Conservation (phyloP, 2,888 invertebrate species). For the Lasioglossum malachurum region DNA sequence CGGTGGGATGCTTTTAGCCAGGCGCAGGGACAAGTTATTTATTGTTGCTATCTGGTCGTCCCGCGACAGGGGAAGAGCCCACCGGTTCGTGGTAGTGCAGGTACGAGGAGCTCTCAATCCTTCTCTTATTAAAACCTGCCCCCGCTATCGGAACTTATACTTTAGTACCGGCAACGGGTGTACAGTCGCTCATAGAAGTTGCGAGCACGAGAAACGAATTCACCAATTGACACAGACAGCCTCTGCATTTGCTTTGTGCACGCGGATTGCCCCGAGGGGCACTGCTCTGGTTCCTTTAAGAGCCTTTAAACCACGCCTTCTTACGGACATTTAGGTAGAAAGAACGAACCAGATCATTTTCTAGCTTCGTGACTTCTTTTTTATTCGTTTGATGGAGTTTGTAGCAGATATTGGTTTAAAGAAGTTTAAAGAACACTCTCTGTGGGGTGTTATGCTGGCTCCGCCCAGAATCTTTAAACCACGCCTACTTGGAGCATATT, state of each 20-base stretch:
- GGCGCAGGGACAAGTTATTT: conserved; percentile 82
- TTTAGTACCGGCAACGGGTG: conserved; percentile 65
- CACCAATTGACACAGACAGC: neutral
- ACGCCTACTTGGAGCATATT: neutral
- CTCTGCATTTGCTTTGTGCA: neutral
- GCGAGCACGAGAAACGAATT: neutral
- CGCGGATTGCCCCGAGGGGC: neutral
- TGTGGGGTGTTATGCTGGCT: neutral
- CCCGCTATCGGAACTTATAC: conserved; percentile 81
- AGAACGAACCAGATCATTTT: neutral
- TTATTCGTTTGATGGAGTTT: neutral
- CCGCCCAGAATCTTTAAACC: neutral
- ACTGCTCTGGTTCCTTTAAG: neutral
- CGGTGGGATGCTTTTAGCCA: conserved; percentile 82
- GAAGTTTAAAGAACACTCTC: neutral
- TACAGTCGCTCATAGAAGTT: conserved; percentile 78
- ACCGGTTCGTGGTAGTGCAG: conserved; percentile 70
- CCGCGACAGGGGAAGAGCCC: conserved; percentile 70
- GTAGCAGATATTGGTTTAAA: neutral
- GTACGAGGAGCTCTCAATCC: conserved; percentile 82
- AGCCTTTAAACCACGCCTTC: neutral
- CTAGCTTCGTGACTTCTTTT: neutral
- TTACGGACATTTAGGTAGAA: neutral
- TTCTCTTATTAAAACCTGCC: conserved; percentile 84
- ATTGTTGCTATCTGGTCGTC: conserved; percentile 82